A percentile compares a stretch with the other conserved stretches of the same genome.
phyloP scores from a whole-genome alignment of 2,888 invertebrate species.

The Acanthococcus lagerstroemiae region DNA sequence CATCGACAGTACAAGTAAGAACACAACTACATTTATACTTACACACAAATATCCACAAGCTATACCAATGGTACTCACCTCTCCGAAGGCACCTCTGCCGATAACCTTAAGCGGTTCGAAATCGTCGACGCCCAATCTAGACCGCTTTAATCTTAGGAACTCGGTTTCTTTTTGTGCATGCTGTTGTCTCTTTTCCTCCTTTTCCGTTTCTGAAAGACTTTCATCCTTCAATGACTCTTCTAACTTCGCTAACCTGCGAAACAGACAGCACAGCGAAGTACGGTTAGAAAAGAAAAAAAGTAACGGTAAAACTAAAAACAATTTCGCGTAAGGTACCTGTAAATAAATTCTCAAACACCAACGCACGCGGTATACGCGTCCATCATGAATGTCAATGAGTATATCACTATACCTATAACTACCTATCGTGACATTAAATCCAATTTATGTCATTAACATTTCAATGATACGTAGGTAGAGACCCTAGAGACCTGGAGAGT shows the following conservation, averaged over 20 bases:
- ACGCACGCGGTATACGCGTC: too few species aligned
- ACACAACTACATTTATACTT: too few species aligned
- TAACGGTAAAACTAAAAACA: neutral
- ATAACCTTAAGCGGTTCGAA: conserved; percentile 91
- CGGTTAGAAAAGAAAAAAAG: neutral
- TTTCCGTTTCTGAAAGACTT: conserved; percentile 85
- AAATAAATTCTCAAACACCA: too few species aligned
- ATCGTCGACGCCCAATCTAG: conserved; percentile 92
- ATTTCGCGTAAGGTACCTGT: neutral
- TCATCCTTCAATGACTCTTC: conserved; percentile 96
- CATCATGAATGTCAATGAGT: too few species aligned
- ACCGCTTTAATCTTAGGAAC: conserved; percentile 89
- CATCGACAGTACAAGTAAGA: too few species aligned
- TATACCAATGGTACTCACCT: too few species aligned
- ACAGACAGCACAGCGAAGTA: too few species aligned
- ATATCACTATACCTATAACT: too few species aligned
- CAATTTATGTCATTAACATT: neutral
- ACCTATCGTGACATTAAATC: neutral
- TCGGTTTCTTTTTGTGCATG: conserved; percentile 99
- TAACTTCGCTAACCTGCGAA: conserved; percentile 76
- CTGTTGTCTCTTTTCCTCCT: conserved; percentile 83
- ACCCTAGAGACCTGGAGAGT: neutral
- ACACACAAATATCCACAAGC: too few species aligned
- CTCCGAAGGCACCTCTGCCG: conserved; percentile 86
- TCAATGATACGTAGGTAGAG: neutral